phyloP scores from a whole-genome alignment of 2,888 invertebrate species.

The Cephonodes hylas region DNA sequence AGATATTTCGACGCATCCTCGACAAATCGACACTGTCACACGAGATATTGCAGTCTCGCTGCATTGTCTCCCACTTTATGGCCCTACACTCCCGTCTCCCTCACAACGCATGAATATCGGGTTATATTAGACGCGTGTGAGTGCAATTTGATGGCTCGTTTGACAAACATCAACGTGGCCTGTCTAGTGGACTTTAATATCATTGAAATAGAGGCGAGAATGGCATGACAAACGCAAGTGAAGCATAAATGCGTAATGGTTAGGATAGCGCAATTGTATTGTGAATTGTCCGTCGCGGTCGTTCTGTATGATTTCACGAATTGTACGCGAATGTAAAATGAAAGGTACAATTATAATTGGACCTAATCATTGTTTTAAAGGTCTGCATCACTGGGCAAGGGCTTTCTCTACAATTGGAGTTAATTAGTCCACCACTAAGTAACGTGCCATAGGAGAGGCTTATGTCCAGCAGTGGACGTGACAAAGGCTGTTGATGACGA shows the following conservation, averaged over 20 bases:
- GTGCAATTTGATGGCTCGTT: slow-evolving; percentile 30
- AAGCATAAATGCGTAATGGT: neutral
- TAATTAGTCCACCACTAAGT: too few species aligned
- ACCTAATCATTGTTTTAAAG: neutral
- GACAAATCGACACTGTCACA: neutral
- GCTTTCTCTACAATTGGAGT: too few species aligned
- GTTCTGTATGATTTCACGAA: neutral
- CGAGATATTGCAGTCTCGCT: neutral
- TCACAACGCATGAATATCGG: slow-evolving; percentile 23
- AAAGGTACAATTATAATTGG: neutral
- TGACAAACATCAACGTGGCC: slow-evolving; percentile 1
- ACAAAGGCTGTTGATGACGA: too few species aligned
- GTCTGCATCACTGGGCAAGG: too few species aligned
- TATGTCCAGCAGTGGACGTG: too few species aligned
- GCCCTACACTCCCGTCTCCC: slow-evolving; percentile 26
- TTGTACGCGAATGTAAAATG: neutral
- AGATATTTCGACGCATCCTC: too few species aligned
- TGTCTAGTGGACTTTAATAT: neutral
- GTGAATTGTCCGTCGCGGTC: slow-evolving; percentile 1
- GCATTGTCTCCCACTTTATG: slow-evolving; percentile 15
- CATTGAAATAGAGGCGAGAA: slow-evolving; percentile 14
- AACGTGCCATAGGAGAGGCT: too few species aligned
- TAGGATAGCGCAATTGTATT: slow-evolving; percentile 4
- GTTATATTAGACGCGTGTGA: slow-evolving; percentile 23
- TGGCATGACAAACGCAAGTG: neutral